Evolutionary conservation across 2,113 vertebrate species (phyloP), one percentile per base, ranked within the genome.

Genomic region (Lophochroa leadbeateri): DNA sequence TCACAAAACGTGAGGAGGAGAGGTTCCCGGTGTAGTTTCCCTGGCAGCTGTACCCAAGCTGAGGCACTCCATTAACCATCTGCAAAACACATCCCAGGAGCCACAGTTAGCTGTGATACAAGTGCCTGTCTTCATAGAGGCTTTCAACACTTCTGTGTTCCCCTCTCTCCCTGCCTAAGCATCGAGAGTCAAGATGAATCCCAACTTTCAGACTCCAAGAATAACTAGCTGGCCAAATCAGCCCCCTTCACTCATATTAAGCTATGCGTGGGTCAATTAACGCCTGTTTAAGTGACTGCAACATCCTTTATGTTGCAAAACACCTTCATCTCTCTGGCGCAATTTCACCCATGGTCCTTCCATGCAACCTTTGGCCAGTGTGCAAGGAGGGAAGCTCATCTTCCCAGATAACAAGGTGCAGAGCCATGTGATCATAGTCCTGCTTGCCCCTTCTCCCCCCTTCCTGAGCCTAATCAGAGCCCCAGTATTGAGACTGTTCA

Each of bases 31-130:
- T 88, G 35, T 96, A 88, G 43, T 35, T 63, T 13, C 94, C 97
- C 9, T 80, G 97, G 96, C 99, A 99, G 89, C 80, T 95, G 94
- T 98, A 99, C 31, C 92, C 97, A 82, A 99, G 98, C 17, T 94
- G 97, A 50, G 98, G 98, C 41, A 97, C 96, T 39, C 99, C 99
- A 1, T 97, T 61, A 4, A 89, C 93, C 90, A 99, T 57, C 99
- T 99, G 98, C 69, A 96, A 96, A 96, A 97, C 46, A 89, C 17
- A 10, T 11, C 74, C 77, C 86, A 82, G 43, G 10, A 65, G 17
- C 7, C 49, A 58, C 0, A 8, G 74, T 86, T 24, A 95, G 82
- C 49, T 77, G n/a, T 18, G 29, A 16, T 44, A 52, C 1, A 4
- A 14, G 8, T 28, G 27, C 24, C 47, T 84, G 47, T 63, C 4